phyloP scores from a whole-genome alignment of 2,888 invertebrate species.

The Acrobasis repandana region DNA sequence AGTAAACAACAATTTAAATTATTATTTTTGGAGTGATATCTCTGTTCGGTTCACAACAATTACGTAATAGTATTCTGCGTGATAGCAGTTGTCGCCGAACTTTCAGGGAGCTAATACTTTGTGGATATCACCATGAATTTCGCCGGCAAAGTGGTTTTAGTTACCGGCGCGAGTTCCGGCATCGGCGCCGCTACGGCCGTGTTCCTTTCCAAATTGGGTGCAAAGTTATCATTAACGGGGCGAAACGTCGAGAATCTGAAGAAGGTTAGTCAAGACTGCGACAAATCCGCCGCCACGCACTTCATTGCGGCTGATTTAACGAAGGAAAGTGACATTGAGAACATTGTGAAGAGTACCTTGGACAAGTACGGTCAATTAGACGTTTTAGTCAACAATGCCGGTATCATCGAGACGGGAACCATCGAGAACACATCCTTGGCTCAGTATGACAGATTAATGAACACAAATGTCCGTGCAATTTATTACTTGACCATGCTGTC shows the following conservation, averaged over 20 bases:
- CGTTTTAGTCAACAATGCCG: slow-evolving; percentile 95
- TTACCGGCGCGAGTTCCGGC: slow-evolving; percentile 93
- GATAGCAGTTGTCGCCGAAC: not conserved
- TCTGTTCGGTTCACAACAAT: not conserved
- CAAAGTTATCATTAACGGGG: slow-evolving; percentile 87
- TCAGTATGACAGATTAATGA: slow-evolving; percentile 95
- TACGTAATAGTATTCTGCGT: not conserved
- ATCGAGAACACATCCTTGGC: slow-evolving; percentile 93
- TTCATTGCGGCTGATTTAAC: slow-evolving; percentile 87
- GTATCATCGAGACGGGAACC: slow-evolving; percentile 90
- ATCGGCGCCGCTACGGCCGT: slow-evolving; percentile 93
- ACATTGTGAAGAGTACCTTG: slow-evolving; percentile 88
- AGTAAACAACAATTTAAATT: slow-evolving; percentile 11
- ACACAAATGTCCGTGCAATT: slow-evolving; percentile 92
- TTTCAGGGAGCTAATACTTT: not conserved
- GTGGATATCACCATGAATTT: slow-evolving; percentile 75
- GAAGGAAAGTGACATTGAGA: slow-evolving; percentile 88
- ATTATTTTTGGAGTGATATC: slow-evolving; percentile 8
- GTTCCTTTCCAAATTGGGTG: slow-evolving; percentile 89
- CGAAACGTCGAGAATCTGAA: slow-evolving; percentile 86
- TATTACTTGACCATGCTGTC: slow-evolving; percentile 93
- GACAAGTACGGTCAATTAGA: slow-evolving; percentile 90
- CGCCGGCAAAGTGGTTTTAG: slow-evolving; percentile 87
- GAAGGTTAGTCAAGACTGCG: slow-evolving; percentile 68
- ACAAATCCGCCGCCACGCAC: slow-evolving; percentile 72